phyloP scores from a whole-genome alignment of 1,140 invertebrate genomes.

The Antheraea pernyi region DNA sequence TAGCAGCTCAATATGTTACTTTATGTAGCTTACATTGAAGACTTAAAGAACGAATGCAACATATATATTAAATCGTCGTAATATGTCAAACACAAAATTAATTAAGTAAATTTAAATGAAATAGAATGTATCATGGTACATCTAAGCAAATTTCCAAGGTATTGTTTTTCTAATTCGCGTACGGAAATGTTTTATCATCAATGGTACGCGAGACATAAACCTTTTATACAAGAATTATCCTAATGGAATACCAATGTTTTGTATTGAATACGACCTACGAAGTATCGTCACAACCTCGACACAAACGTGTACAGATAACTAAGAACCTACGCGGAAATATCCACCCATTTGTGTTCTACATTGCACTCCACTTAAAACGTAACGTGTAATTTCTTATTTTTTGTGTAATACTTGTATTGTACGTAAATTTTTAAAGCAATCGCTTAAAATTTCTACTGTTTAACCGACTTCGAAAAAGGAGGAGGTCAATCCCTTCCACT shows the following conservation, averaged over 20 bases:
- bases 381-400: constrained; percentile 13
- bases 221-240: background rate
- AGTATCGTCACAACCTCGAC: constrained; percentile 47
- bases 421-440: background rate
- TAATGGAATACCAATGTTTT: constrained; percentile 56
- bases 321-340: constrained; percentile 65
- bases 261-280: constrained; percentile 34
- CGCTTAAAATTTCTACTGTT: no score
- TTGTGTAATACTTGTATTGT: background rate
- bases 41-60: no score
- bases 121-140: background rate
- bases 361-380: constrained; percentile 27
- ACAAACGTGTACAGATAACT: constrained; percentile 59
- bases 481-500: no score
- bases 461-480: no score
- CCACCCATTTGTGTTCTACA: constrained; percentile 31
- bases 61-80: no score
- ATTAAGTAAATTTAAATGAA: background rate
- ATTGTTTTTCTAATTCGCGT: background rate
- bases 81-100: no score
- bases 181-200: constrained; percentile 34
- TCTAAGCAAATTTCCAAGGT: background rate
- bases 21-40: no score
- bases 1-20: no score
- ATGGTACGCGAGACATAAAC: constrained; percentile 12